These are phyloP conservation scores for Felis catus DNA, from an alignment of 2,113 vertebrate genomes.

Conservation along the genomic window DNA sequence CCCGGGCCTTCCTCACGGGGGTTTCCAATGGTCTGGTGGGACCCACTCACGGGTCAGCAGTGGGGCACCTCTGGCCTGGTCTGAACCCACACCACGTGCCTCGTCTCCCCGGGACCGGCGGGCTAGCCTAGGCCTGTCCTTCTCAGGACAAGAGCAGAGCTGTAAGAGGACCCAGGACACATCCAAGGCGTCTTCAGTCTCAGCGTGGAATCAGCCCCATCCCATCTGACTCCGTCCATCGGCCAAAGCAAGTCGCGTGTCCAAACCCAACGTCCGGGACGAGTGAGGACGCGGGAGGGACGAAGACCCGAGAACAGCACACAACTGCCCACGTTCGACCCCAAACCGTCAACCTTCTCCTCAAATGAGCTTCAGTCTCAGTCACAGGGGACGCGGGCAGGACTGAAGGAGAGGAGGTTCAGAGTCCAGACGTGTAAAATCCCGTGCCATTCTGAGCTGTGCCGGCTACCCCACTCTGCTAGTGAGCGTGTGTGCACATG, in stretches of 20 bases:
- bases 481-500: too few relatives aligned
- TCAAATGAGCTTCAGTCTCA: background rate
- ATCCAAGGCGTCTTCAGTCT: background rate
- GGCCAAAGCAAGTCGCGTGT: background rate
- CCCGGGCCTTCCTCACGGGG: background rate
- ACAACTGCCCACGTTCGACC: too few relatives aligned
- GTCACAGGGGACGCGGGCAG: background rate
- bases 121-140: background rate
- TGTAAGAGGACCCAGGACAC: background rate
- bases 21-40: background rate
- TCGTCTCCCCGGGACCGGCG: accelerated
- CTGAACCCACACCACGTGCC: too few relatives aligned
- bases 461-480: too few relatives aligned
- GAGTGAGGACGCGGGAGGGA: background rate
- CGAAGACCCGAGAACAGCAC: too few relatives aligned
- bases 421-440: too few relatives aligned
- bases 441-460: background rate
- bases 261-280: too few relatives aligned
- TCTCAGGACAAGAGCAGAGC: background rate
- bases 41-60: background rate
- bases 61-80: background rate
- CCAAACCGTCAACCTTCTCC: background rate
- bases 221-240: background rate
- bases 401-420: too few relatives aligned
- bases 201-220: too few relatives aligned